phyloP scores from a whole-genome alignment of 2,113 vertebrate species.

The Pomatostomus ruficeps region DNA sequence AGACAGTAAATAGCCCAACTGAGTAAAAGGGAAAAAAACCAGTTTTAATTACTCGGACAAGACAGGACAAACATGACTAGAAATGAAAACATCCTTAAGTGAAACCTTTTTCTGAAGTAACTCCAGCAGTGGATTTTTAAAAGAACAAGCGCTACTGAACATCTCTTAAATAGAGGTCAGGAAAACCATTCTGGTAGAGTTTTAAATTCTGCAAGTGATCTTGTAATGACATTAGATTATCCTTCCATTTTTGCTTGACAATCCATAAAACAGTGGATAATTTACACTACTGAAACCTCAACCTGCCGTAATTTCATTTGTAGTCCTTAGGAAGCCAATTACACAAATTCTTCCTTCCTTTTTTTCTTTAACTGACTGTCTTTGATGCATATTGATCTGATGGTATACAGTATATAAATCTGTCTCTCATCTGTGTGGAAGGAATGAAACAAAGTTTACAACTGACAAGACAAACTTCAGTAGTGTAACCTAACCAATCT shows the following conservation, averaged over 20 bases:
- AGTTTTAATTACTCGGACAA: not conserved
- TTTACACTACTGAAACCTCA: slow-evolving; percentile 33
- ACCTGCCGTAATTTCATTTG: not conserved
- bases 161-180: not conserved
- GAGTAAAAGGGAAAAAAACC: not conserved
- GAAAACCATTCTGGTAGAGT: not conserved
- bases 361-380: not conserved
- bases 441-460: slow-evolving; percentile 32
- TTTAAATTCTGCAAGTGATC: slow-evolving; percentile 3
- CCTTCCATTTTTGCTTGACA: slow-evolving; percentile 23
- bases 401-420: slow-evolving; percentile 41
- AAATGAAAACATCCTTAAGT: not conserved
- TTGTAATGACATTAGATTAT: not conserved
- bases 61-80: not conserved
- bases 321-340: not conserved
- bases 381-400: slow-evolving; percentile 56
- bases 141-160: not conserved
- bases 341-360: not conserved
- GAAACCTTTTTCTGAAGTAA: not conserved
- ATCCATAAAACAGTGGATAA: slow-evolving; percentile 57
- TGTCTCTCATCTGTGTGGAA: not conserved
- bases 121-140: not conserved
- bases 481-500: slow-evolving; percentile 36
- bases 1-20: not conserved
- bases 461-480: slow-evolving; percentile 2